These are phyloP conservation scores for Sycophila sp. DNA, from an alignment of 1,140 invertebrate species.

Conservation along the genomic window DNA sequence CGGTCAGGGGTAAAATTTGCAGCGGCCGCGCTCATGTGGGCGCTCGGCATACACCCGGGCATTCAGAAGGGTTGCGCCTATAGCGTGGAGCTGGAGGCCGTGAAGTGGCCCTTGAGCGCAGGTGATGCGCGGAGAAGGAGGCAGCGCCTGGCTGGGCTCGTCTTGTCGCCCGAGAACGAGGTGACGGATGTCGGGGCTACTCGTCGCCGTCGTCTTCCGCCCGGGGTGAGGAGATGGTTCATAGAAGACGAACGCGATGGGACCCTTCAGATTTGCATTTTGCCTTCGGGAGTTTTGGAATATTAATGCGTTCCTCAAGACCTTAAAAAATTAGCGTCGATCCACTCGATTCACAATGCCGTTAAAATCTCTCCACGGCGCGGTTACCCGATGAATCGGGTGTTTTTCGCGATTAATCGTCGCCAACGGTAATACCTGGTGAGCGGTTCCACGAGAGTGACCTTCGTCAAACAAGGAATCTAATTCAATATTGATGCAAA, in stretches of 20 bases:
- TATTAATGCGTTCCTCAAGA: conserved; percentile 49
- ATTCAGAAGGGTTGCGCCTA: too few species aligned
- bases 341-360: not conserved
- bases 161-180: too few species aligned
- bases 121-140: too few species aligned
- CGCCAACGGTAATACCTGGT: not conserved
- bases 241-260: conserved; percentile 36
- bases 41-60: too few species aligned
- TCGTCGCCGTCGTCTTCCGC: not conserved
- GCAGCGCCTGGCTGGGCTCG: too few species aligned
- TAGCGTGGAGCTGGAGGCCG: not conserved
- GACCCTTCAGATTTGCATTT: conserved; percentile 51
- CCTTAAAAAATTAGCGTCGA: conserved; percentile 47
- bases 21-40: not conserved
- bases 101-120: not conserved
- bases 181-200: too few species aligned
- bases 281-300: conserved; percentile 43
- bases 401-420: not conserved
- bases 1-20: not conserved
- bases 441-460: too few species aligned
- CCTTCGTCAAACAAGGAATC: too few species aligned
- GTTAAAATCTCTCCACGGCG: not conserved
- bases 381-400: not conserved
- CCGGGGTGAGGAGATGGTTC: conserved; percentile 30
- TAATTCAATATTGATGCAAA: not conserved